Evolutionary conservation across 2,113 vertebrate species (phyloP).

Genomic region (cat (Felis catus)): F.catus_Fca126_mat1.0 CM031423.1:49716501-49717000

Average conservation of each 20-base stretch:
- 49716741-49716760: neutral
- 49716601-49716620: neutral
- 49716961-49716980: neutral
- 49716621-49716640: neutral
- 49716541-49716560: neutral
- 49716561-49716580: neutral
- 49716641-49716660: neutral
- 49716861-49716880: neutral
- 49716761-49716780: neutral
- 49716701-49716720: accelerated
- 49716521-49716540: neutral
- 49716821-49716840: neutral
- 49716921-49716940: neutral
- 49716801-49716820: neutral
- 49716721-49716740: neutral
- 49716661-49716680: neutral
- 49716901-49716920: neutral
- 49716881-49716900: neutral
- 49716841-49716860: no score
- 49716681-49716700: neutral
- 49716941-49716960: neutral
- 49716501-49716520: neutral
- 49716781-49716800: neutral
- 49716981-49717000: neutral
- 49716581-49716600: neutral